Percentiles rank a stretch among this genome's conserved stretches.
These are phyloP conservation scores for Polylopha cassiicola DNA, from an alignment of 2,888 invertebrate genomes.

Conservation along the genomic window DNA sequence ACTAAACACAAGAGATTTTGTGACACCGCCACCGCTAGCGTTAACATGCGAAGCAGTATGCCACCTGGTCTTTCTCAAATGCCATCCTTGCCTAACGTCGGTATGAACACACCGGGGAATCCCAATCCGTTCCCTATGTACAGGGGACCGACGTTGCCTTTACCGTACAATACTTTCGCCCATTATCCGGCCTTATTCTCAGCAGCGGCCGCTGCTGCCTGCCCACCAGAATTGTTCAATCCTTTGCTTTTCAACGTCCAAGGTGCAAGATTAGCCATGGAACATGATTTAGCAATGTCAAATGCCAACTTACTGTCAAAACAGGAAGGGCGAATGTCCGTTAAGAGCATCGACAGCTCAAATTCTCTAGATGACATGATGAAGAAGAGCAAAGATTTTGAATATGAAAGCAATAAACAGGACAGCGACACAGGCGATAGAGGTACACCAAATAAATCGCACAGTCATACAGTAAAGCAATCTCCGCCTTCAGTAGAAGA, in stretches of 20 bases:
- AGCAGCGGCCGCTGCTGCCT: conserved; percentile 65
- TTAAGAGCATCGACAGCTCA: conserved; percentile 65
- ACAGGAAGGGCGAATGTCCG: conserved; percentile 65
- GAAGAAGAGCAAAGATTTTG: conserved; percentile 55
- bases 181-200: conserved; percentile 75
- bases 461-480: conserved; percentile 69
- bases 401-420: conserved; percentile 48
- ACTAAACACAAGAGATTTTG: conserved; percentile 98
- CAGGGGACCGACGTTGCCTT: conserved; percentile 79
- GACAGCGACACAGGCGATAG: conserved; percentile 62
- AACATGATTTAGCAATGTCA: conserved; percentile 72
- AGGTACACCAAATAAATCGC: conserved; percentile 75
- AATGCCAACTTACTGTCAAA: conserved; percentile 73
- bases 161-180: conserved; percentile 81
- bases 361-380: conserved; percentile 57
- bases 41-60: conserved; percentile 66
- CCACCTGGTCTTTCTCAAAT: conserved; percentile 63
- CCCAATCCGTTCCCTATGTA: conserved; percentile 84
- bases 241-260: conserved; percentile 81
- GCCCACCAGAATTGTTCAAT: conserved; percentile 79
- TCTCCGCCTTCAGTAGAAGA: conserved; percentile 83
- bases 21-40: conserved; percentile 82
- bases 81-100: conserved; percentile 59
- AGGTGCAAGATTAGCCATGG: conserved; percentile 68
- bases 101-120: conserved; percentile 61